Evolutionary conservation across 2,113 vertebrate species (phyloP).

Genomic region (Ammospiza nelsoni): DNA sequence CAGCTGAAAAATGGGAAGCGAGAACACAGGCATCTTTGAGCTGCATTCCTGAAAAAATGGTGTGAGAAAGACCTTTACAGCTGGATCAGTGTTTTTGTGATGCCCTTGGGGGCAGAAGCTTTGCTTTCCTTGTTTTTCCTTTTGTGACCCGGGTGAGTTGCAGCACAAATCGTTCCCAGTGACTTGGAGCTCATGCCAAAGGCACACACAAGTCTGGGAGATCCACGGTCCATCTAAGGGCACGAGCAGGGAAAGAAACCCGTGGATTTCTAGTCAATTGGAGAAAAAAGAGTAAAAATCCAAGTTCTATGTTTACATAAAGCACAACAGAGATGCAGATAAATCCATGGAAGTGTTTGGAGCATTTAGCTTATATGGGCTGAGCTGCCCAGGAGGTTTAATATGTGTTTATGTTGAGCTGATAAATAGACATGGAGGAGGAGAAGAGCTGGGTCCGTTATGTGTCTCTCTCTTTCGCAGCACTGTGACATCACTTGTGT

Average conservation of each 20-base stretch:
- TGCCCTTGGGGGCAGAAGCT: background rate
- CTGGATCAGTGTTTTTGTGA: background rate
- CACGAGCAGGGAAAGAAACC: background rate
- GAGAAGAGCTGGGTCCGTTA: background rate
- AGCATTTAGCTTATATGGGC: background rate
- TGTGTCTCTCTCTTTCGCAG: background rate
- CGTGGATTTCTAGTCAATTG: background rate
- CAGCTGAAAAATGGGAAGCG: background rate
- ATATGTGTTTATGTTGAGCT: background rate
- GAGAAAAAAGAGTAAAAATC: background rate
- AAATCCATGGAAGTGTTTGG: background rate
- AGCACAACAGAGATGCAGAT: background rate
- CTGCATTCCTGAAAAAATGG: accelerated
- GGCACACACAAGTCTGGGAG: background rate
- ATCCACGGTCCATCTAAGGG: background rate
- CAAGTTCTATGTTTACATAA: background rate
- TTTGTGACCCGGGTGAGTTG: background rate
- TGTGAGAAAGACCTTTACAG: background rate
- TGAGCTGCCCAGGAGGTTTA: background rate
- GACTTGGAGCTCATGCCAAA: accelerated
- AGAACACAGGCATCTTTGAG: background rate
- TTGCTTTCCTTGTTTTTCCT: background rate
- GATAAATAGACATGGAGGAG: background rate
- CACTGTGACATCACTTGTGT: background rate
- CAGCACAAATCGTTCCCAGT: background rate